Evolutionary conservation across 2,888 invertebrate genomes (phyloP), one percentile per base, ranked within the genome.

Genomic region (Tetrapedia diversipes): DNA sequence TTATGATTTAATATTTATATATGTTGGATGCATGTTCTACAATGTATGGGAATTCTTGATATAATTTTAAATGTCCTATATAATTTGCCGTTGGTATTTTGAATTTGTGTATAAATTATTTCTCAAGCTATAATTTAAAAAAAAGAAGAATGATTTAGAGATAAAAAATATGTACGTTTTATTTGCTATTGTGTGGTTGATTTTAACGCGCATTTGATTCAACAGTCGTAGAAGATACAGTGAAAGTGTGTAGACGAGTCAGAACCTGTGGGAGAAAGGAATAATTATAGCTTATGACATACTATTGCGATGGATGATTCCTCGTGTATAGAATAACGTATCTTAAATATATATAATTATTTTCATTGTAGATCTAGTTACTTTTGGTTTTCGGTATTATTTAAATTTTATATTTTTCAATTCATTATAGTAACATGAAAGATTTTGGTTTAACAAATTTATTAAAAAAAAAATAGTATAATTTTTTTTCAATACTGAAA

Each of bases 241-340:
- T 84, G 84, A 84, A 84, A 84, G 84, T 84, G 75, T 76, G 79
- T 75, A 70, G 75, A 79, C 67, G 57, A 61, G 69, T 72, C 54
- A 59, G 75, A 70, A 77, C 68, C 61, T 80, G 68, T 57, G 64
- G 67, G 84, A 84, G 84, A 84, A 84, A 84, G 85, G 83, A 81
- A 85, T 83, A 85, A 79, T 85, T 85, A 81, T 56, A 69, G 71
- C 80, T 85, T 81, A 83, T 83, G 73, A 85, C 71, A 84, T 69
- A 75, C 69, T 78, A 74, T 77, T 63, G 78, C 74, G 75, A 78
- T 73, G 59, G 51, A 57, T 67, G 72, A 82, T 79, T 77, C 77
- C 78, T 77, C 66, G 49, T 57, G 53, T 65, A 37, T 65, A 8
- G 24, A 67, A 60, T 77, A 63, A 60, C 49, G 41, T 53, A 45